Percentiles rank a stretch among this genome's conserved stretches.
Conservation (phyloP, 2,797 vertebrate species). For the Pachyuromys duprasi region DNA sequence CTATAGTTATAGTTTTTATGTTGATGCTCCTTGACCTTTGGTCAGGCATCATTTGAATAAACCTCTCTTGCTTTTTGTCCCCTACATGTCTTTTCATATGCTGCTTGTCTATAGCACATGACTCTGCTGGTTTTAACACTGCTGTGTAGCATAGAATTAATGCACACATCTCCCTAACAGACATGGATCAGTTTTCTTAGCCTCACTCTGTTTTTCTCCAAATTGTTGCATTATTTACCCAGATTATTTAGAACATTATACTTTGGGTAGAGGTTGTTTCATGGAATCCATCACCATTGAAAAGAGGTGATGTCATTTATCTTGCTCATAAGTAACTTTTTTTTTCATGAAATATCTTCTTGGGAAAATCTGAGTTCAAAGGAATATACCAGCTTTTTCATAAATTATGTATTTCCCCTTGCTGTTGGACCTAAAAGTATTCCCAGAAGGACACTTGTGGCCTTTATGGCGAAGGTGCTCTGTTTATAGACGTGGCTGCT, state of each 20-base stretch:
- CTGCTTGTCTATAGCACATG: neutral
- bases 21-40: neutral
- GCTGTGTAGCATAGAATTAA: neutral
- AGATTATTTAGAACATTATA: neutral
- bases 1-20: neutral
- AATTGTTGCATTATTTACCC: neutral
- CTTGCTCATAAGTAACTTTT: neutral
- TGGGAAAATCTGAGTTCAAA: neutral
- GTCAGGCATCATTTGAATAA: neutral
- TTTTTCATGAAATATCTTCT: neutral
- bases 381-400: neutral
- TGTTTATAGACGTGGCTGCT: neutral
- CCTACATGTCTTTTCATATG: neutral
- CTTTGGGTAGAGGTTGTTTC: neutral
- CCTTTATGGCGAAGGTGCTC: neutral
- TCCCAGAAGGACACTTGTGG: neutral
- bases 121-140: neutral
- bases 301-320: neutral
- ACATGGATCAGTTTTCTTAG: neutral
- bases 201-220: neutral
- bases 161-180: neutral
- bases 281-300: neutral
- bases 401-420: neutral
- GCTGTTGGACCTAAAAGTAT: neutral
- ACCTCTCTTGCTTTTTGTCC: too few species aligned